Conservation (phyloP, 2,113 vertebrate species). For the Ailurus styani region DNA sequence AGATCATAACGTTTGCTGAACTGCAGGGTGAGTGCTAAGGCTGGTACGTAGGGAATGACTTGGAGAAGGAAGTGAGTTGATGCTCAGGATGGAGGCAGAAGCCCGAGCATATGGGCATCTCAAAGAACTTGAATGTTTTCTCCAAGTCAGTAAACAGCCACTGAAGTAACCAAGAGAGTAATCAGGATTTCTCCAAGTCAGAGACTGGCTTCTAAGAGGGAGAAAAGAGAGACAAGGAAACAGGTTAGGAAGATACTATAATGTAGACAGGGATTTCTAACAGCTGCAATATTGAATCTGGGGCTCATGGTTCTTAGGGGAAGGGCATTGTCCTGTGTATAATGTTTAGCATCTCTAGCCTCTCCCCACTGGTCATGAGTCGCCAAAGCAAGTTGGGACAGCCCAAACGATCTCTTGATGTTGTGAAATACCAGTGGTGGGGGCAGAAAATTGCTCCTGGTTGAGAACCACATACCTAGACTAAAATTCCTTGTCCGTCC, state of each 20-base stretch:
- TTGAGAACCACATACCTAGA: not conserved
- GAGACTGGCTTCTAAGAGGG: not conserved
- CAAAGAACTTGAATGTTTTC: not conserved
- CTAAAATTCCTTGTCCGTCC: not conserved
- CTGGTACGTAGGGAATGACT: not conserved
- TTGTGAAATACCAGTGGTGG: not conserved
- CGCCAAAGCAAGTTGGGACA: not conserved
- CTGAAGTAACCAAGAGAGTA: not conserved
- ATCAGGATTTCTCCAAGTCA: not conserved
- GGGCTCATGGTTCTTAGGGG: not conserved
- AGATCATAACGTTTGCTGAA: not conserved
- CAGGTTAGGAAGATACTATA: not conserved
- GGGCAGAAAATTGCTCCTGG: too few species aligned
- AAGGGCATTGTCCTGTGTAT: not conserved
- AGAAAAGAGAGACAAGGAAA: not conserved
- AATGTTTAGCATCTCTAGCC: not conserved
- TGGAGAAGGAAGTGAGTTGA: not conserved
- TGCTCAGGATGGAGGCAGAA: not conserved
- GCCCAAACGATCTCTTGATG: not conserved
- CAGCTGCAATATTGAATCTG: not conserved
- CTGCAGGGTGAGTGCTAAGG: not conserved
- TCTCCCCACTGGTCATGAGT: not conserved
- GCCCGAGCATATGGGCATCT: not conserved
- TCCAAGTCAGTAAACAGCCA: not conserved
- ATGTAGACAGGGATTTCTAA: not conserved